phyloP scores from a whole-genome alignment of 2,113 vertebrate genomes.

The Etheostoma spectabile region DNA sequence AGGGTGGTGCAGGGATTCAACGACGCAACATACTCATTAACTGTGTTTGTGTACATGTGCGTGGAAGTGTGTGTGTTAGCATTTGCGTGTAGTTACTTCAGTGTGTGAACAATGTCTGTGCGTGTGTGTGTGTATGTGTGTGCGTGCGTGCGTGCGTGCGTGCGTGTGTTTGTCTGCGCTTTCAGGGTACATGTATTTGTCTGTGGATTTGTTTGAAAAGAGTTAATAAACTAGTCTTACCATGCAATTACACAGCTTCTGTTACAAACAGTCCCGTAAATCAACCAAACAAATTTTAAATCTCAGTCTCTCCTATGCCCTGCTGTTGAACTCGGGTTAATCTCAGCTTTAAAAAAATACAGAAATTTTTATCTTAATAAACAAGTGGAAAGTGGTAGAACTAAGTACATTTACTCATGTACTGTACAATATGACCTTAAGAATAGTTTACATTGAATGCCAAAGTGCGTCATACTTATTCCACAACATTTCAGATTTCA shows the following conservation, averaged over 20 bases:
- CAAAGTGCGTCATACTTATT: not conserved
- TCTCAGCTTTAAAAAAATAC: slow-evolving; percentile 2
- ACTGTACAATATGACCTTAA: not conserved
- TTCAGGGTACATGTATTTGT: slow-evolving; percentile 22
- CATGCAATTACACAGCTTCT: slow-evolving; percentile 27
- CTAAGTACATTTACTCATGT: not conserved
- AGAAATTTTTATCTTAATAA: slow-evolving; percentile 7
- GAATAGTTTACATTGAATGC: not conserved
- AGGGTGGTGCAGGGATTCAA: slow-evolving; percentile 63
- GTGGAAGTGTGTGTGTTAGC: slow-evolving; percentile 16
- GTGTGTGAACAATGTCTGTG: slow-evolving; percentile 28
- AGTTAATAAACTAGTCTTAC: slow-evolving; percentile 30
- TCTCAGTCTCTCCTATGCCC: slow-evolving; percentile 1
- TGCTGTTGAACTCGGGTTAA: slow-evolving; percentile 8
- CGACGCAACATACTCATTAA: slow-evolving; percentile 64
- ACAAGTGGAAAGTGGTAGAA: not conserved
- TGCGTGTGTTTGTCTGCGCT: not conserved
- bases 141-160: slow-evolving; percentile 5
- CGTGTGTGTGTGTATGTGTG: slow-evolving; percentile 20
- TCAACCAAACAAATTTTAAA: slow-evolving; percentile 10
- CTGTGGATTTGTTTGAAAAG: slow-evolving; percentile 18
- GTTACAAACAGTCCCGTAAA: slow-evolving; percentile 23
- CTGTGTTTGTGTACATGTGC: slow-evolving; percentile 40
- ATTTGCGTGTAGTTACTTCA: slow-evolving; percentile 1
- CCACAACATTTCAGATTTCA: not conserved